Base-by-base conservation (phyloP, 1,140 invertebrate species). In the Aphelenchoides avenae region DNA sequence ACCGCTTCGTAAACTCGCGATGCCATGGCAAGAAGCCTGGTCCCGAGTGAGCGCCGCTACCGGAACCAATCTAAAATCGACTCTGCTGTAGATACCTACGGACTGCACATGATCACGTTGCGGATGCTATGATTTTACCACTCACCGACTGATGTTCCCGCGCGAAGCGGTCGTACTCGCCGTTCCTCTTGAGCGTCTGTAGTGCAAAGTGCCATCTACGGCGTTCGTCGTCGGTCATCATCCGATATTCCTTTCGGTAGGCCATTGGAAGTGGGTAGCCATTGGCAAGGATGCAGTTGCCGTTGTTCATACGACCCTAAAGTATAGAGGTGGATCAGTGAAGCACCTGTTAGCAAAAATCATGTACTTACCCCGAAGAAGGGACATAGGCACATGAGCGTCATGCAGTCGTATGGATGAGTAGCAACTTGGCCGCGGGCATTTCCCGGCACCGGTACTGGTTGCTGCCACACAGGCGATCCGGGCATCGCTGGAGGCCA, bases 181-280 rank as follows among this genome's bases (percentile, higher is more conserved):
- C 75, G 41, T 73, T 72, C 40, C 61, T 52, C 52, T 80, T 80
- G 31, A 80, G 56, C 9, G 65, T 56, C 41, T 73, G 77, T 15
- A 80, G 27, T 20, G 79, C 79, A 24, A 58, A 58, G 52, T 80
- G 79, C 56, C 69, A 79, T 20, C 66, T 57, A 4, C 53, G 42
- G 44, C 78, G 56, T 57, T 81, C 78, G 13, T 75, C 58, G 27
- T 77, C 76, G 1, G 66, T 77, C 57, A 81, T 56, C 66, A 74
- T 76, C 29, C 78, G 58, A 61, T 80, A 80, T n/a, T 47, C 78
- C 73, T 57, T 79, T 47, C 75, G 48, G 48, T 72, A 70, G 29
- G 61, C 69, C 66, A 73, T 74, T 24, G 33, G n/a, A 34, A 73
- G 49, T 13, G 67, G 67, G 27, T 44, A 26, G 20, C 68, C 68